These are phyloP conservation scores for Ochropacha duplaris DNA, from an alignment of 2,888 invertebrate genomes.

Conservation along the genomic window DNA sequence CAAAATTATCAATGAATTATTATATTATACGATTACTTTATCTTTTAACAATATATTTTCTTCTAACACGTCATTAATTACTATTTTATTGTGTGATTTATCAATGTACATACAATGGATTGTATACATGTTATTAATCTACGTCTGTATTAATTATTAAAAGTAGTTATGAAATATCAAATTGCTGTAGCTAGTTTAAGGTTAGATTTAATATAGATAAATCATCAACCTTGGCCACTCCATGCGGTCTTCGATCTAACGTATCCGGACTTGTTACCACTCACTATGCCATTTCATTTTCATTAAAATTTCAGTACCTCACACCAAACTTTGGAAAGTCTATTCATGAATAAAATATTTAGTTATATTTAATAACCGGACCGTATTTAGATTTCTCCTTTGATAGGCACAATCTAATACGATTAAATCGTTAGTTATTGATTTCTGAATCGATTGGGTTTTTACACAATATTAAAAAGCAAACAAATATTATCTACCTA, in stretches of 20 bases:
- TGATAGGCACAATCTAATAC: neutral
- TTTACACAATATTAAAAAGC: neutral
- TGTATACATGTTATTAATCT: neutral
- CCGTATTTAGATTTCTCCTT: no score
- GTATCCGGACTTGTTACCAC: no score
- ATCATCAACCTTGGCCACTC: no score
- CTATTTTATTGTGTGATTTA: conserved; percentile 4
- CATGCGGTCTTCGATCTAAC: no score
- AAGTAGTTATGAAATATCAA: neutral
- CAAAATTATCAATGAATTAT: neutral
- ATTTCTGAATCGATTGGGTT: neutral
- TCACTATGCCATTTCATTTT: no score
- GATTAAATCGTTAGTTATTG: neutral
- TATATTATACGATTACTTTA: neutral
- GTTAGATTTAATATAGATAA: neutral
- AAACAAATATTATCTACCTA: neutral
- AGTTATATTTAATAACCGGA: no score
- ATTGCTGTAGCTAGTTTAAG: neutral
- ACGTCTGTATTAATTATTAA: neutral
- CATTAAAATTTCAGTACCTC: no score
- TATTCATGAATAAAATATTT: no score
- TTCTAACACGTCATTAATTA: conserved; percentile 4
- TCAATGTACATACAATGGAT: neutral
- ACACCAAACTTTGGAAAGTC: no score
- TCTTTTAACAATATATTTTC: neutral